These are phyloP conservation scores for Cephus cinctus DNA, from an alignment of 1,140 invertebrate genomes.

Conservation along the genomic window DNA sequence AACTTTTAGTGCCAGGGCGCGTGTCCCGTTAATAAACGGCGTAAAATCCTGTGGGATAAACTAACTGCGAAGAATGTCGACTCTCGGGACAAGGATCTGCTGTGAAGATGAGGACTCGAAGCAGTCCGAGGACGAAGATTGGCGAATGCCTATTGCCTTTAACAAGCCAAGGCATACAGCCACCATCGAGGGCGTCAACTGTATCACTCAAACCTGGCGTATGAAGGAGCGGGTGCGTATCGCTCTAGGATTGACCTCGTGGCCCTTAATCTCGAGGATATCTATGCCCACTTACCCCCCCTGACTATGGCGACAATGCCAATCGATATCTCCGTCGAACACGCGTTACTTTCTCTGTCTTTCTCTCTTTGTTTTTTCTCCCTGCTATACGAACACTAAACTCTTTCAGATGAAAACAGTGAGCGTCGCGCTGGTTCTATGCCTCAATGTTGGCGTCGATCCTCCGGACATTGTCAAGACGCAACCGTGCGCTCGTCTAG, in stretches of 20 bases:
- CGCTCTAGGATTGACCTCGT: slow-evolving; percentile 2
- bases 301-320: not conserved
- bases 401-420: slow-evolving; percentile 92
- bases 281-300: not conserved
- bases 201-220: slow-evolving; percentile 79
- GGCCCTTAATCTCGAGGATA: not conserved
- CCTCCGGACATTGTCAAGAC: slow-evolving; percentile 98
- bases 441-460: slow-evolving; percentile 98
- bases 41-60: no score
- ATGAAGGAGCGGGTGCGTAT: slow-evolving; percentile 83
- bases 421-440: slow-evolving; percentile 97
- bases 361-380: no score
- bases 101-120: slow-evolving; percentile 30
- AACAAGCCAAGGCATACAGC: slow-evolving; percentile 72
- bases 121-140: slow-evolving; percentile 47
- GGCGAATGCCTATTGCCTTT: slow-evolving; percentile 67
- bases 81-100: slow-evolving; percentile 34
- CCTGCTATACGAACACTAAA: no score
- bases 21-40: no score
- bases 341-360: not conserved
- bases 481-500: slow-evolving; percentile 90
- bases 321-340: not conserved
- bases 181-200: slow-evolving; percentile 72
- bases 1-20: slow-evolving; percentile 1
- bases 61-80: no score